A percentile compares a stretch with the other conserved stretches of the same genome.
phyloP scores from a whole-genome alignment of 2,888 invertebrate genomes.

The Clitarchus hookeri region DNA sequence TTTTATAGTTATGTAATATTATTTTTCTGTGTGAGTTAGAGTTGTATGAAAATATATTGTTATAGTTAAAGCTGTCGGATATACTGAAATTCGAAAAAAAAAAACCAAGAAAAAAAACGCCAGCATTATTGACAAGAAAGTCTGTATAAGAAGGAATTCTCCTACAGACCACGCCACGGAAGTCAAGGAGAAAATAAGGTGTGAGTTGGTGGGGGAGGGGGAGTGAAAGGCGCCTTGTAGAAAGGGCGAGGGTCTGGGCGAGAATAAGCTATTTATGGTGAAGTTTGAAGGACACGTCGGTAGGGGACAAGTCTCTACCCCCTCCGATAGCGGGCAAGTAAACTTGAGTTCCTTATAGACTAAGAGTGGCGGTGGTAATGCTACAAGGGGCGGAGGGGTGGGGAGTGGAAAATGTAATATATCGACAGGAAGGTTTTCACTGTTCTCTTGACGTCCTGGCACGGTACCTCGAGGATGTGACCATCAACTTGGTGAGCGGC shows the following conservation, averaged over 20 bases:
- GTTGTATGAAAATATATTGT: no score
- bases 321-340: neutral
- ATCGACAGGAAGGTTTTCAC: constrained; percentile 2
- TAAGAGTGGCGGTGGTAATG: neutral
- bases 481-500: neutral
- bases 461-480: neutral
- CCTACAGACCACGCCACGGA: no score
- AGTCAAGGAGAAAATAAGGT: no score
- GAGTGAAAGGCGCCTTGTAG: neutral
- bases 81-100: no score
- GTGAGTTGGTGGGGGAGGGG: no score
- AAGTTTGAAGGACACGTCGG: neutral
- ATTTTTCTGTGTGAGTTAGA: no score
- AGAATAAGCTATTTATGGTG: neutral
- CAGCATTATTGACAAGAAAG: no score
- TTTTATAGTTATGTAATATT: no score
- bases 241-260: neutral
- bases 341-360: constrained; percentile 3
- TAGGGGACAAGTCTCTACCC: neutral
- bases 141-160: no score
- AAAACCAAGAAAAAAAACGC: no score
- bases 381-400: neutral
- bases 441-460: neutral
- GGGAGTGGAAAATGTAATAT: neutral
- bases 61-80: no score